Evolutionary conservation across 2,797 vertebrate genomes (phyloP).

Genomic region (Notolabrus celidotus): DNA sequence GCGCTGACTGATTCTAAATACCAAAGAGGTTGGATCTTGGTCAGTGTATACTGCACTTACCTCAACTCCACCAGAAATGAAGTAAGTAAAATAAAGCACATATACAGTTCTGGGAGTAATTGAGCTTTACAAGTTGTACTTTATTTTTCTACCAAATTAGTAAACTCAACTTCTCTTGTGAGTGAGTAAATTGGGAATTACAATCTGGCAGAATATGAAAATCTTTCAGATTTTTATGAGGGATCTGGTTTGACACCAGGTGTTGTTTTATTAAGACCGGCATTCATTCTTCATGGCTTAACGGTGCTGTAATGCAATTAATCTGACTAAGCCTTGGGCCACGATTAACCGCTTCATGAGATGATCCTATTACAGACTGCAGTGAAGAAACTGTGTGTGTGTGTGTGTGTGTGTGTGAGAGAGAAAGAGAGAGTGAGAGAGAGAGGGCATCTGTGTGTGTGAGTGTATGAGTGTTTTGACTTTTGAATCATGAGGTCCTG

Average conservation of each 20-base stretch:
- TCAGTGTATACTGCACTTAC: conserved; percentile 76
- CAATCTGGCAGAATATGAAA: conserved; percentile 8
- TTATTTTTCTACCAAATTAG: neutral
- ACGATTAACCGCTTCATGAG: conserved; percentile 59
- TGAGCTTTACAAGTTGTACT: neutral
- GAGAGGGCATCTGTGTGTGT: neutral
- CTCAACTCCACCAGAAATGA: conserved; percentile 78
- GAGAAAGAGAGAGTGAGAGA: no score
- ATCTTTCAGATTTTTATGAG: conserved; percentile 8
- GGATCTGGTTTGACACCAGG: conserved; percentile 16
- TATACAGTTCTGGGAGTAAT: conserved; percentile 10
- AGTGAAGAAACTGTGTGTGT: conserved; percentile 20
- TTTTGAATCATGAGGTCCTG: conserved; percentile 21
- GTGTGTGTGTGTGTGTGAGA: neutral
- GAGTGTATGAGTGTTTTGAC: neutral
- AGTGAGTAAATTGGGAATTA: neutral
- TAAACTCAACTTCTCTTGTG: no score
- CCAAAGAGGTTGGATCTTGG: conserved; percentile 76
- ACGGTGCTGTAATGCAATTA: conserved; percentile 53
- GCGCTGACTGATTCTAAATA: conserved; percentile 49
- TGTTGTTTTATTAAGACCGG: conserved; percentile 50
- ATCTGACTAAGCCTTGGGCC: conserved; percentile 50
- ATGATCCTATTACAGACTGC: conserved; percentile 60
- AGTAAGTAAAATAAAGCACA: conserved; percentile 73
- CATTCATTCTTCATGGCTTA: conserved; percentile 50